Conservation (phyloP, 1,140 invertebrate species). For the Ips typographus region DNA sequence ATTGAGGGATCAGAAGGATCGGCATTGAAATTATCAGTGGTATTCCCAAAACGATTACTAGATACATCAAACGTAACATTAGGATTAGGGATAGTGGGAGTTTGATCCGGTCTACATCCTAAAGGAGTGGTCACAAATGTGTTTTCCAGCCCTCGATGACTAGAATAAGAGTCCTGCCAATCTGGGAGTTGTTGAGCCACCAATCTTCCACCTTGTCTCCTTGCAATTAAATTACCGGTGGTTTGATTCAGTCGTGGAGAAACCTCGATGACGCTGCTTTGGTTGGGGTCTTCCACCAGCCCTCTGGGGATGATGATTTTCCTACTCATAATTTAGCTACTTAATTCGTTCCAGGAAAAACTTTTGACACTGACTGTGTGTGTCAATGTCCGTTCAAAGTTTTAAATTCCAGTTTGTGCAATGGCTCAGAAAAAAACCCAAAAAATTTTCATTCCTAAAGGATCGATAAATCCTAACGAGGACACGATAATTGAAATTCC, state of each 20-base stretch:
- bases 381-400: background rate
- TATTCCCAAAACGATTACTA: background rate
- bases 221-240: constrained; percentile 14
- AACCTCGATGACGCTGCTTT: constrained; percentile 16
- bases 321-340: constrained; percentile 23
- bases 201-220: constrained; percentile 11
- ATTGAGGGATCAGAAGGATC: too few species aligned
- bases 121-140: background rate
- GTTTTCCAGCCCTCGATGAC: background rate
- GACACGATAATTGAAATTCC: constrained; percentile 20
- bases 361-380: background rate
- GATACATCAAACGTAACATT: background rate
- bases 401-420: background rate
- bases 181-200: constrained; percentile 24
- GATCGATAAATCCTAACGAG: constrained; percentile 7
- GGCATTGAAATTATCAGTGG: background rate
- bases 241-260: background rate
- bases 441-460: constrained; percentile 17
- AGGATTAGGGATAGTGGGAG: background rate
- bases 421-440: constrained; percentile 11
- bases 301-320: constrained; percentile 24
- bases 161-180: constrained; percentile 7
- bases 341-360: background rate
- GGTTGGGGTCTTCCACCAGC: constrained; percentile 2
- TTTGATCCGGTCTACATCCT: background rate